Evolutionary conservation across 2,888 invertebrate species (phyloP).

Genomic region (Neria commutata): DNA sequence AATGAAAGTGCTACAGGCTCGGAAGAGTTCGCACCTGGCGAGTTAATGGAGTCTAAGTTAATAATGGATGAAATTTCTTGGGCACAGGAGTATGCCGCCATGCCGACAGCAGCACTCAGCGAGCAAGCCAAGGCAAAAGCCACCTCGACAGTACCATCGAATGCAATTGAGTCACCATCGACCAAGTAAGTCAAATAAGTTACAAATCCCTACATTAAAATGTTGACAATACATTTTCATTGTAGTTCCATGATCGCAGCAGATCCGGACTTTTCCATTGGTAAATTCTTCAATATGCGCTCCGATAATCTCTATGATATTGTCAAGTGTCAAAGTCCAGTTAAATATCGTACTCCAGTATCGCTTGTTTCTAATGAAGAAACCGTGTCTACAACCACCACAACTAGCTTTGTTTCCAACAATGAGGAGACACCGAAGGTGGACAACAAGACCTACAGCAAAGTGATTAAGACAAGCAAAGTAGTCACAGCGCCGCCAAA

Average conservation of each 20-base stretch:
- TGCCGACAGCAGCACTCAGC: slow-evolving; percentile 51
- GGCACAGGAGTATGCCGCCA: slow-evolving; percentile 56
- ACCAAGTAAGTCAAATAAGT: neutral
- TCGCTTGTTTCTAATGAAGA: slow-evolving; percentile 39
- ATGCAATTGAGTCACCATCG: neutral
- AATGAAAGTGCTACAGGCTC: slow-evolving; percentile 37
- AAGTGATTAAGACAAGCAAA: slow-evolving; percentile 26
- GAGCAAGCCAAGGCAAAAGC: slow-evolving; percentile 44
- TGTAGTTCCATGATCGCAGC: slow-evolving; percentile 44
- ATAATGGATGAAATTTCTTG: slow-evolving; percentile 55
- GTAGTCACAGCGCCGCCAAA: neutral
- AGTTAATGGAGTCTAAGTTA: slow-evolving; percentile 55
- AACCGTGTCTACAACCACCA: slow-evolving; percentile 21
- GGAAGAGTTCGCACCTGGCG: slow-evolving; percentile 53
- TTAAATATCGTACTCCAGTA: slow-evolving; percentile 36
- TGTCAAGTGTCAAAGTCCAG: slow-evolving; percentile 40
- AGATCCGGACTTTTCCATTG: slow-evolving; percentile 56
- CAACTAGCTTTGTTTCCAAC: slow-evolving; percentile 8
- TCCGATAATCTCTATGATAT: slow-evolving; percentile 55
- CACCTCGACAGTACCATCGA: slow-evolving; percentile 23
- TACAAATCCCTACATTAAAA: neutral
- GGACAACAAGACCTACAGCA: slow-evolving; percentile 50
- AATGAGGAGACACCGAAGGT: slow-evolving; percentile 43
- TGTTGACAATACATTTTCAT: slow-evolving; percentile 2
- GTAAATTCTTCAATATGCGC: slow-evolving; percentile 54